phyloP scores from a whole-genome alignment of 2,113 vertebrate species.

The Ceyx melanurus region DNA sequence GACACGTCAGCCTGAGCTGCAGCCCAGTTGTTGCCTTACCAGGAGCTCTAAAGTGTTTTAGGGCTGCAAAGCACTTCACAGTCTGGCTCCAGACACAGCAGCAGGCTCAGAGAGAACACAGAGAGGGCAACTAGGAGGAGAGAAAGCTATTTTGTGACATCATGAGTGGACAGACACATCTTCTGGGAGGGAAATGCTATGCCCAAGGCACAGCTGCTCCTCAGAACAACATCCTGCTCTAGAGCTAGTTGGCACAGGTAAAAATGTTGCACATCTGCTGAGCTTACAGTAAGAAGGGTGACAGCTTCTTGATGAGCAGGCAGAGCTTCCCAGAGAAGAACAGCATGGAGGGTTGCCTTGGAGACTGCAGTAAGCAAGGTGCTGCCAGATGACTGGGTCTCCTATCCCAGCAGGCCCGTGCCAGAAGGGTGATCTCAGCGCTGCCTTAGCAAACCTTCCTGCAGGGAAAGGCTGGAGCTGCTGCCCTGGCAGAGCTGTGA shows the following conservation, averaged over 20 bases:
- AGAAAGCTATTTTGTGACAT: not conserved
- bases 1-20: fast-evolving
- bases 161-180: fast-evolving
- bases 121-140: not conserved
- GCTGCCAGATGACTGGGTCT: constrained; percentile 10
- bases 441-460: constrained; percentile 5
- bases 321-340: not conserved
- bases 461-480: not conserved
- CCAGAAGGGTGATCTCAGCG: constrained; percentile 46
- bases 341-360: not conserved
- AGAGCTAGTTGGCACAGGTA: not conserved
- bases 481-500: fast-evolving
- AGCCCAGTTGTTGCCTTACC: not conserved
- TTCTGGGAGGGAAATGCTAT: fast-evolving
- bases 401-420: not conserved
- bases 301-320: not conserved
- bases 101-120: not conserved
- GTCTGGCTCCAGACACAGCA: not conserved
- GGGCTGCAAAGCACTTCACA: not conserved
- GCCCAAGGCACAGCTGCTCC: not conserved
- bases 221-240: not conserved
- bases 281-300: not conserved
- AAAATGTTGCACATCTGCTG: not conserved
- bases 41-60: not conserved
- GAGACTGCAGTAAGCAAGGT: not conserved